phyloP scores from a whole-genome alignment of 2,888 invertebrate genomes.

The Heliconius erato region DNA sequence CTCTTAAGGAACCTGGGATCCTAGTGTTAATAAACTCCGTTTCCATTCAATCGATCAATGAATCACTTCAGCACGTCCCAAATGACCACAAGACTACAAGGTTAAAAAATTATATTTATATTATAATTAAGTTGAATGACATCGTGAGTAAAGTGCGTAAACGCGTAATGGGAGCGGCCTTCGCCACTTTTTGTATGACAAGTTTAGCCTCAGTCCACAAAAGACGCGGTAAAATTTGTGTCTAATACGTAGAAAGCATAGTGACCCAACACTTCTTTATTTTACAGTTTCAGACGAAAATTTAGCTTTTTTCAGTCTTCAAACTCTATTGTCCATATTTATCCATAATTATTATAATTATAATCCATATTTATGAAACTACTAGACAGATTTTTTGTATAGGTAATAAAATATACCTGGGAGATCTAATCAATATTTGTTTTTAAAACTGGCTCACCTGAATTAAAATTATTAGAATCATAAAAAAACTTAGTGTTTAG shows the following conservation, averaged over 20 bases:
- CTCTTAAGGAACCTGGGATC: background rate
- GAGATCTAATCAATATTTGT: no score
- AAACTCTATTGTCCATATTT: no score
- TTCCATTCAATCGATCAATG: no score
- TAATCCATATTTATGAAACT: no score
- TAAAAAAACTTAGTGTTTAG: background rate
- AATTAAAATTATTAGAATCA: no score
- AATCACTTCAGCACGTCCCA: background rate
- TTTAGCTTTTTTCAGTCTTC: no score
- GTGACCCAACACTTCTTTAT: background rate
- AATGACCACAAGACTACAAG: background rate
- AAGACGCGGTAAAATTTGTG: background rate
- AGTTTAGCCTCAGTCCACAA: background rate
- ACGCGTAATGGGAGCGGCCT: conserved; percentile 29
- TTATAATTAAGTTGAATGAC: conserved; percentile 25
- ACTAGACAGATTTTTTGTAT: no score
- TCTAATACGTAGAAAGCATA: background rate
- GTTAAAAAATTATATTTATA: conserved; percentile 1
- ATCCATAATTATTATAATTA: no score
- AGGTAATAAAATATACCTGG: no score
- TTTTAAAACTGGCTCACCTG: no score
- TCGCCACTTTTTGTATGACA: conserved; percentile 20
- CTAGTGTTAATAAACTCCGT: background rate
- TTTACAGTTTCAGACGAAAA: no score
- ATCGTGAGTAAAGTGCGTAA: conserved; percentile 28